Evolutionary conservation across 2,113 vertebrate species (phyloP).

Genomic region (Syrrhaptes paradoxus): DNA sequence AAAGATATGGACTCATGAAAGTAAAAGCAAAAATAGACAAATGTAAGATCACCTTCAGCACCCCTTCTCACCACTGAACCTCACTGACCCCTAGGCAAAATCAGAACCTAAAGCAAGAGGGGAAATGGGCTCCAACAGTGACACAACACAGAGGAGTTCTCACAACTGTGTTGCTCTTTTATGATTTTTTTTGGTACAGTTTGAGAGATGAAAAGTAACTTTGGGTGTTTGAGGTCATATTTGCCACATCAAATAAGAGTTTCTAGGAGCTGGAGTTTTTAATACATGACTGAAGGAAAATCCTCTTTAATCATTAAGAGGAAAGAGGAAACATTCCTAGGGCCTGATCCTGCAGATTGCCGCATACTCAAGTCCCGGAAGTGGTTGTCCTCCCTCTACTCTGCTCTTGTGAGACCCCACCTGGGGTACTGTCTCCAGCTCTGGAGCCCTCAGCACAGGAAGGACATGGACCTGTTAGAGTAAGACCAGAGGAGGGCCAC

Average conservation of each 20-base stretch:
- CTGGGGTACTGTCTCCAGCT: no score
- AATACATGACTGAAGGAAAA: background rate
- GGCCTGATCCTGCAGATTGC: background rate
- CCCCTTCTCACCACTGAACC: background rate
- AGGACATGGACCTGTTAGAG: no score
- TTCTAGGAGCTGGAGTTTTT: slow-evolving; percentile 28
- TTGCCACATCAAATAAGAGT: slow-evolving; percentile 23
- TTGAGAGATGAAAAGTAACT: background rate
- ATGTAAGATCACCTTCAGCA: background rate
- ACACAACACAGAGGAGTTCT: accelerated
- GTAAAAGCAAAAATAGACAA: background rate
- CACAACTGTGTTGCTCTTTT: background rate
- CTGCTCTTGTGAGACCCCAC: no score
- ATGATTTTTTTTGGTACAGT: background rate
- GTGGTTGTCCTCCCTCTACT: no score
- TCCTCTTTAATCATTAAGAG: background rate
- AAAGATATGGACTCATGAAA: accelerated
- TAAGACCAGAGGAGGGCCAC: no score
- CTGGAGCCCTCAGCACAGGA: no score
- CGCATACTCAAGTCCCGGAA: background rate
- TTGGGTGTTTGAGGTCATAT: background rate
- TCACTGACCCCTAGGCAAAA: background rate
- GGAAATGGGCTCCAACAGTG: background rate
- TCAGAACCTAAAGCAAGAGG: background rate
- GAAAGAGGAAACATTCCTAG: background rate